These are phyloP conservation scores for Pteria penguin DNA, from an alignment of 2,888 invertebrate genomes.

Conservation along the genomic window DNA sequence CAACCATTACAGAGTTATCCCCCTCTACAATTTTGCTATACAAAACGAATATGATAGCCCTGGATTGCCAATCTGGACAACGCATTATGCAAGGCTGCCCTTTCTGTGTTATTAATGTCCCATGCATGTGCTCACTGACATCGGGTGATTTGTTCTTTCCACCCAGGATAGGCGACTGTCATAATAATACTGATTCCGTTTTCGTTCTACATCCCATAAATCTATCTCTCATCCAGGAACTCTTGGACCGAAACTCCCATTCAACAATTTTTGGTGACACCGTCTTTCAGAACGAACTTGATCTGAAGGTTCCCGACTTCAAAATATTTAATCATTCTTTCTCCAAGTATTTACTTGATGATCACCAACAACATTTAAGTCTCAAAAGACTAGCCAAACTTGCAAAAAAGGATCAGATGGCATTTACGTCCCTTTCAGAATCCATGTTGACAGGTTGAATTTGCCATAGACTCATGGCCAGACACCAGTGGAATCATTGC, in stretches of 20 bases:
- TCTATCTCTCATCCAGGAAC: background rate
- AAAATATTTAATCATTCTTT: background rate
- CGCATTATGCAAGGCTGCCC: background rate
- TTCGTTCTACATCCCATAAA: background rate
- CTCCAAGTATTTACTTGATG: background rate
- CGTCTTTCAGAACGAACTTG: background rate
- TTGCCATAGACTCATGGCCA: background rate
- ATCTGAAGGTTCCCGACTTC: no score
- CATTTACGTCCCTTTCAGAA: constrained; percentile 1
- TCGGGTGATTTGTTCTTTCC: background rate
- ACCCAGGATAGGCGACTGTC: background rate
- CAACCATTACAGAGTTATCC: background rate
- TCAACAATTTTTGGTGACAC: no score
- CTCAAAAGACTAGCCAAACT: background rate
- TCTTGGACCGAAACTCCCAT: no score
- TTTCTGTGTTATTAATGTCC: background rate
- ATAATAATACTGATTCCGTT: background rate
- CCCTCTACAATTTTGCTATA: background rate
- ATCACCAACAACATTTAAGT: background rate
- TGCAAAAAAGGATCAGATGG: background rate
- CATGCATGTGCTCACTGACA: constrained; percentile 6
- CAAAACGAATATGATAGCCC: background rate
- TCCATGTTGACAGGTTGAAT: background rate
- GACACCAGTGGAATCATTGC: background rate
- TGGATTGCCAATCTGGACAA: background rate